Evolutionary conservation across 2,113 vertebrate species (phyloP), one percentile per base, ranked within the genome.

Genomic region (Ptychochromis oligacanthus): DNA sequence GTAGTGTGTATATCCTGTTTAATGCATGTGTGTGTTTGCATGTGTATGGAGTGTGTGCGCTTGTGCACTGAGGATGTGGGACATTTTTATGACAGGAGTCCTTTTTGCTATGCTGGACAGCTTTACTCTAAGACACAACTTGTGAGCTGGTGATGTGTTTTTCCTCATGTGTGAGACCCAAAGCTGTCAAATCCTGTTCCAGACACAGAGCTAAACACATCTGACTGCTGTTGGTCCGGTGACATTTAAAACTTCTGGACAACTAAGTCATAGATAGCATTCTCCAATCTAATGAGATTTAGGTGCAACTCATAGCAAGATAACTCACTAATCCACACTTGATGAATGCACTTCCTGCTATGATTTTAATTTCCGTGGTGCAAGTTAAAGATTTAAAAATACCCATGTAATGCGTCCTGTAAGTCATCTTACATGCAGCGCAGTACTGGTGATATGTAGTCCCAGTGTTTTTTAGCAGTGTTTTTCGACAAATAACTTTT

Each of bases 21-120:
- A 46, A 81, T 81, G 79, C 46, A 6, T 76, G 62, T 87, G 62
- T 87, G 59, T 84, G 38, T 77, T 22, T 84, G 80, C 22, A 8
- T 67, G 62, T 82, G 76, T 81, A 78, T 75, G 78, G 40, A 43
- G 59, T 76, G 54, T 79, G 58, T 77, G 74, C 9, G 9, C 84
- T 8, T 31, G 61, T 49, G 77, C 77, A 24, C 78, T 3, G 7
- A 58, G 77, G 60, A 87, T 81, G 84, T 87, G 58, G 83, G 83
- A 93, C 87, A 81, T 83, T 90, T 85, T 77, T 67, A 89, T 89
- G 76, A 84, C 65, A 90, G 86, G 84, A 89, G 83, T 92, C 83
- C 67, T 95, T 95, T 95, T 94, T 95, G 92, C 93, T 89, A 93
- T 90, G 93, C 94, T 95, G 94, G 91, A 95, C 93, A 95, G 89